A percentile compares a stretch with the other conserved stretches of the same genome.
phyloP scores from a whole-genome alignment of 2,797 vertebrate species.

The Luscinia luscinia region DNA sequence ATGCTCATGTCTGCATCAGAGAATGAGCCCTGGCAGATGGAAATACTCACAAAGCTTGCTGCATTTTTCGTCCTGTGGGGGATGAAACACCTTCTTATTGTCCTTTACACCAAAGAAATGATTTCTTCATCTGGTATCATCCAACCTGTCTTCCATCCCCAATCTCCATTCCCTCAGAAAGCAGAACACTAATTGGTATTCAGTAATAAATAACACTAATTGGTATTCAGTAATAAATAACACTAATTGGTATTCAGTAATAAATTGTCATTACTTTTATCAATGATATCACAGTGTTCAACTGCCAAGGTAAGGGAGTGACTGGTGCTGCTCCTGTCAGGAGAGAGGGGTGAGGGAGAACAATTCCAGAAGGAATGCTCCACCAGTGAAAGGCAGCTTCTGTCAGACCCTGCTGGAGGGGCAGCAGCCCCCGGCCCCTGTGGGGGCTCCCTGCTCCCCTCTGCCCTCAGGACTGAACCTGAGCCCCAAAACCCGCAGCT shows the following conservation, averaged over 20 bases:
- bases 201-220: no score
- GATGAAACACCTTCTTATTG: conserved; percentile 10
- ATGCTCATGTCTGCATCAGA: neutral
- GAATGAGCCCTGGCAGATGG: neutral
- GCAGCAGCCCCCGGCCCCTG: no score
- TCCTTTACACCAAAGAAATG: neutral
- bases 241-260: conserved; percentile 12
- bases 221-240: conserved; percentile 4
- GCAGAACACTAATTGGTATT: conserved; percentile 10
- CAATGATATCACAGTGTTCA: conserved; percentile 8
- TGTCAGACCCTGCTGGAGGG: neutral
- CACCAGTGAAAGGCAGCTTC: neutral
- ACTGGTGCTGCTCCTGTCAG: neutral
- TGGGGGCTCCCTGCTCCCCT: rapidly evolving
- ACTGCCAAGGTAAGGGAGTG: neutral
- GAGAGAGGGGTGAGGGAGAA: neutral
- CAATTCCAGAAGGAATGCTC: neutral
- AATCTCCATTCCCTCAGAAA: neutral
- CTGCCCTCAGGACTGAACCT: no score
- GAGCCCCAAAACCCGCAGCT: neutral
- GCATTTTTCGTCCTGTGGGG: neutral
- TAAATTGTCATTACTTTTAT: conserved; percentile 3
- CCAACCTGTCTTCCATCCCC: neutral
- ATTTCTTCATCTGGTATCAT: neutral
- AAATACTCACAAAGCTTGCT: conserved; percentile 5